These are phyloP conservation scores for Brachionus koreanus DNA, from an alignment of 1,140 invertebrate genomes.

Conservation along the genomic window DNA sequence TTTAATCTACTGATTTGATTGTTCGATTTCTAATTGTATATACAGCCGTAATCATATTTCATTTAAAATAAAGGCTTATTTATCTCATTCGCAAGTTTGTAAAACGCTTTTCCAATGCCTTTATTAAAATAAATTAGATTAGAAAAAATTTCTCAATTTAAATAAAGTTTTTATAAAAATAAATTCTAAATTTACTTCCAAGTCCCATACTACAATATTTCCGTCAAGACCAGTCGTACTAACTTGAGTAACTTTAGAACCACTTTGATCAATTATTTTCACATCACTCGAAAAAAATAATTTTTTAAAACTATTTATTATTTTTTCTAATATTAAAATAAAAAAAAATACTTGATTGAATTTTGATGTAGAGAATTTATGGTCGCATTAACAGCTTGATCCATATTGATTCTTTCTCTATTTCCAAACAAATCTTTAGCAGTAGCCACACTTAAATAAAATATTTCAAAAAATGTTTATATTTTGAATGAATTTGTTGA, in stretches of 20 bases:
- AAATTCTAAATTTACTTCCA: not conserved
- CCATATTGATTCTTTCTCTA: slow-evolving; percentile 31
- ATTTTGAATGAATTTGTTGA: not conserved
- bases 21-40: not conserved
- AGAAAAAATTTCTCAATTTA: too few species aligned
- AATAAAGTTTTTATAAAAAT: not conserved
- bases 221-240: slow-evolving; percentile 32
- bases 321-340: not conserved
- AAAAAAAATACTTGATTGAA: slow-evolving; percentile 34
- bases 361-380: slow-evolving; percentile 40
- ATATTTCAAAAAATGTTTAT: not conserved
- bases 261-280: not conserved
- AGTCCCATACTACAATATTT: slow-evolving; percentile 24
- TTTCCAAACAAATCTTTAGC: slow-evolving; percentile 40
- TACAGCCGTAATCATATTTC: not conserved
- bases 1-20: not conserved
- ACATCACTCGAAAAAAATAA: not conserved
- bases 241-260: not conserved
- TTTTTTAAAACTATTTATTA: not conserved
- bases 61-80: not conserved
- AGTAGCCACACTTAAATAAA: not conserved
- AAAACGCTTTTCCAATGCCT: slow-evolving; percentile 28
- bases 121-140: too few species aligned
- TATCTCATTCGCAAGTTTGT: slow-evolving; percentile 21
- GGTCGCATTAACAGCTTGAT: not conserved